phyloP scores from a whole-genome alignment of 2,888 invertebrate species.

The Pyrrhosoma nymphula region DNA sequence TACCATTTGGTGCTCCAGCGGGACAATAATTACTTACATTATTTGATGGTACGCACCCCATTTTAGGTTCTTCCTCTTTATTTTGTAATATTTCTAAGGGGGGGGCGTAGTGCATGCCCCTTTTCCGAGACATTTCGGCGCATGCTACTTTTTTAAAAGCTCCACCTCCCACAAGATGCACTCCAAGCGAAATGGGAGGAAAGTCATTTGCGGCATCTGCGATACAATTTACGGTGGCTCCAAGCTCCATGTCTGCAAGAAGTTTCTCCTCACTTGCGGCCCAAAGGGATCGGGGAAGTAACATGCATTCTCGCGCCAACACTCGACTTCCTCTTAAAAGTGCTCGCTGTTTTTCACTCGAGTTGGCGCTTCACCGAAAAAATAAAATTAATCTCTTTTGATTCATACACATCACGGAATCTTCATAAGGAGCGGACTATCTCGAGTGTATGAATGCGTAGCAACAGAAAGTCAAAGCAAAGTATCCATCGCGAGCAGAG shows the following conservation, averaged over 20 bases:
- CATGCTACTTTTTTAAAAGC: background rate
- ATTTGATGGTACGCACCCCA: too few species aligned
- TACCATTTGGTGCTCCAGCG: too few species aligned
- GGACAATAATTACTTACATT: too few species aligned
- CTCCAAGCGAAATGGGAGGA: background rate
- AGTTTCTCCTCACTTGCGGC: background rate
- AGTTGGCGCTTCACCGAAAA: background rate
- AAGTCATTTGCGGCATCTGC: constrained; percentile 44
- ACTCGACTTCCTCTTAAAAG: background rate
- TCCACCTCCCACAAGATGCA: background rate
- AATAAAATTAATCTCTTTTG: background rate
- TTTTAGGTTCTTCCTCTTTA: too few species aligned
- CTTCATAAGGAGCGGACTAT: background rate
- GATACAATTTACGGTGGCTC: constrained; percentile 42
- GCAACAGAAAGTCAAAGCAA: background rate
- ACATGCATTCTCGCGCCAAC: constrained; percentile 4
- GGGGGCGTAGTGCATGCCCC: background rate
- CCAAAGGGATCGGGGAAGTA: background rate
- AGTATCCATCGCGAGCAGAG: too few species aligned
- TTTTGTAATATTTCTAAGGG: too few species aligned
- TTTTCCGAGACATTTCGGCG: background rate
- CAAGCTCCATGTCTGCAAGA: background rate
- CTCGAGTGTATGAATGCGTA: background rate
- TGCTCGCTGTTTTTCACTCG: background rate
- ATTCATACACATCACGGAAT: background rate